Evolutionary conservation across 2,113 vertebrate species (phyloP), one percentile per base, ranked within the genome.

Genomic region (Serinus canaria): DNA sequence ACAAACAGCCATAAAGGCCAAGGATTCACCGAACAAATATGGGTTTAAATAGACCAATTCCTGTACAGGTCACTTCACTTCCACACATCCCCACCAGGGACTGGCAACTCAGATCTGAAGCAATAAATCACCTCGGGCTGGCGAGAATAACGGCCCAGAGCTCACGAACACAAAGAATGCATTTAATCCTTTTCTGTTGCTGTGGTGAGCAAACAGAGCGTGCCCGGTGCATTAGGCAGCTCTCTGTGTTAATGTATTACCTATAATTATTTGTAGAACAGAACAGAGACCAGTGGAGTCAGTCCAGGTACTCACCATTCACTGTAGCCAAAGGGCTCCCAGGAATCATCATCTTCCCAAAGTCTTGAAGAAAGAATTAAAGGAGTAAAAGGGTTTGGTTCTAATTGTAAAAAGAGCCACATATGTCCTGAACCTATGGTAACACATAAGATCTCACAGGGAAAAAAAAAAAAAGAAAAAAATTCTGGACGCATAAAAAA

Each of bases 151-250:
- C 4, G 6, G 74, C 66, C 44, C 53, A 31, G 74, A 62, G 81
- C 74, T 87, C 77, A 60, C 6, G 3, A 76, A 89, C 15, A 92
- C 69, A 75, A 93, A 82, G 92, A 89, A 82, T 31, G 35, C 58
- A 85, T 87, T 92, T 92, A 87, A 95, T 81, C 69, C 84, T 84
- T 79, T 84, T 21, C 73, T 64, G 47, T 73, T 81, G 91, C 92
- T 84, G 83, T 53, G 77, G 69, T 87, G 74, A 94, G 83, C 86
- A 92, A 92, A 80, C 63, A 73, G 66, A 89, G 60, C 0, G 6
- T 22, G 89, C 77, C 87, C 1, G 0, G 66, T 52, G 75, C 86
- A 49, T 58, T 10, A 94, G 87, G 80, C 89, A 83, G 76, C 64
- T 68, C 73, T 37, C 78, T 47, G 31, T 23, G 53, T 80, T 82